Conservation (phyloP, 2,888 invertebrate genomes). For the Desoria tigrina region DNA sequence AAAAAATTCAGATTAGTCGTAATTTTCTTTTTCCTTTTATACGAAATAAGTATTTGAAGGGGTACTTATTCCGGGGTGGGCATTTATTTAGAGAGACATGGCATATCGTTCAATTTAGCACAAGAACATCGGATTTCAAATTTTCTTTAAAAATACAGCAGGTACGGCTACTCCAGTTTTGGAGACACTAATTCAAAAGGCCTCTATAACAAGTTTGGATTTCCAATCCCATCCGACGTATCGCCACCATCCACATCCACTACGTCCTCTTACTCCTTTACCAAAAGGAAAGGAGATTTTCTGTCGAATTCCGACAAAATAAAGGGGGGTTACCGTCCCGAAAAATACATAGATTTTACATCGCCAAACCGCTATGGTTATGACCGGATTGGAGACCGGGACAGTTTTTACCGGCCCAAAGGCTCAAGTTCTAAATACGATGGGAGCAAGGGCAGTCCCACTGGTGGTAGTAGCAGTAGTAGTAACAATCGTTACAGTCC, state of each 20-base stretch:
- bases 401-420: conserved; percentile 1
- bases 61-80: too few relatives aligned
- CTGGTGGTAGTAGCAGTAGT: conserved; percentile 23
- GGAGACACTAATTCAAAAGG: neutral
- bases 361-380: too few relatives aligned
- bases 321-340: too few relatives aligned
- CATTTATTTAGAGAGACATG: neutral
- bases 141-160: too few relatives aligned
- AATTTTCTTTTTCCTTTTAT: too few relatives aligned
- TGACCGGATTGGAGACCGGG: neutral
- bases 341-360: too few relatives aligned
- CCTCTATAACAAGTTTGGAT: conserved; percentile 15
- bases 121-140: neutral
- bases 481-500: conserved; percentile 11
- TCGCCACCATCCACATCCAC: neutral
- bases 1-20: too few relatives aligned
- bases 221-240: conserved; percentile 6
- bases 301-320: neutral
- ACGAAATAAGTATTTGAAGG: too few relatives aligned
- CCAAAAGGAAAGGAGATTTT: conserved; percentile 3
- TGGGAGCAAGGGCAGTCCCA: conserved; percentile 21
- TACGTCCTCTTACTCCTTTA: neutral
- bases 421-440: neutral
- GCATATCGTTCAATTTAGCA: neutral
- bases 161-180: conserved; percentile 1